A percentile compares a stretch with the other conserved stretches of the same genome.
Evolutionary conservation across 2,888 invertebrate genomes (phyloP).

Genomic region (Philonicus albiceps): DNA sequence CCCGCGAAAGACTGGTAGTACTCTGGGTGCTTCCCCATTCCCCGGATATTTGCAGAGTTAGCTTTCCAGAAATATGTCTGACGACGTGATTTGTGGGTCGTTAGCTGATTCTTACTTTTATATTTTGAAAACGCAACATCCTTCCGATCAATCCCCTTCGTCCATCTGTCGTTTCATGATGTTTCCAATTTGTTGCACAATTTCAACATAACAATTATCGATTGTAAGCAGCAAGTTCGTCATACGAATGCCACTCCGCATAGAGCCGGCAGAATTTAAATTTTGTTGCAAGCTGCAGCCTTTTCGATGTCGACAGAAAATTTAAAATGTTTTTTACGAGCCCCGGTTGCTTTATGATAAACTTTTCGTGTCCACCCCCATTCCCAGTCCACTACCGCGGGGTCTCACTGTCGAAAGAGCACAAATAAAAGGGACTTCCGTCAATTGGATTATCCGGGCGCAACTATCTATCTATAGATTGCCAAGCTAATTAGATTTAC

Average conservation of each 20-base stretch:
- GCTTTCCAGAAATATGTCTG: background rate
- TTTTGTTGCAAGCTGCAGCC: background rate
- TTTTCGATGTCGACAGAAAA: background rate
- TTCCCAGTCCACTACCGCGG: background rate
- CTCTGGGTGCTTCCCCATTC: background rate
- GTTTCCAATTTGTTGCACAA: background rate
- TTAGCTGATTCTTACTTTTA: background rate
- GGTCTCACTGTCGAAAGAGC: background rate
- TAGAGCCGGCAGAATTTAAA: background rate
- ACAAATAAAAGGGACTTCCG: slow-evolving; percentile 7
- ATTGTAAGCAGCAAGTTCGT: background rate
- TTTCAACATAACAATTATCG: background rate
- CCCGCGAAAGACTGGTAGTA: background rate
- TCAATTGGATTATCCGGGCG: slow-evolving; percentile 17
- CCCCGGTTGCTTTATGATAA: background rate
- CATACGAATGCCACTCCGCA: background rate
- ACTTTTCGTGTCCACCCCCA: background rate
- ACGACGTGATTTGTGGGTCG: background rate
- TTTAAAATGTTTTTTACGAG: background rate
- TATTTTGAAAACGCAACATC: background rate
- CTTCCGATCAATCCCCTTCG: background rate
- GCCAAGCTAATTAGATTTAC: slow-evolving; percentile 19
- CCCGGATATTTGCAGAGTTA: background rate
- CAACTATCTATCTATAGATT: slow-evolving; percentile 11
- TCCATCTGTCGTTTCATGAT: background rate